Conservation (phyloP, 2,797 vertebrate species). For the Rallus crepitans region DNA sequence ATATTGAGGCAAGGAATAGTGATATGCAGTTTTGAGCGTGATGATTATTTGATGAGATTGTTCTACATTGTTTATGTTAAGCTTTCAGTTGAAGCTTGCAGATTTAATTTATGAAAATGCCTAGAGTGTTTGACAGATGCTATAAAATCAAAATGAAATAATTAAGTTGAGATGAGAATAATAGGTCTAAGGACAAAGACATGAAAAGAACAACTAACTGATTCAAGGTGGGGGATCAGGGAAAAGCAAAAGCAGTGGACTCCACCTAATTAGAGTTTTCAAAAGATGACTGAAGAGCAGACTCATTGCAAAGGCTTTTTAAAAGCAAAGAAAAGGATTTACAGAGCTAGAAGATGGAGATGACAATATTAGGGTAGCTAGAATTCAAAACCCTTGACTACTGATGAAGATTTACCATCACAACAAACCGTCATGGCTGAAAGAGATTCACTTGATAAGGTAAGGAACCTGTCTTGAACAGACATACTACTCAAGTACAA, state of each 20-base stretch:
- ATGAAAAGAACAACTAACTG: slow-evolving; percentile 46
- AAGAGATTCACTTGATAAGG: background rate
- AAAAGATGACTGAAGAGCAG: background rate
- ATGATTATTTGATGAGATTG: slow-evolving; percentile 42
- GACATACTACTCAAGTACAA: background rate
- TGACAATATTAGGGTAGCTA: background rate
- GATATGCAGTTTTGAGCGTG: background rate
- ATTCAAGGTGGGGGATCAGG: slow-evolving; percentile 1
- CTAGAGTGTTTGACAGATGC: slow-evolving; percentile 63
- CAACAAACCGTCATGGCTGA: background rate
- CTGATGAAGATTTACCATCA: background rate
- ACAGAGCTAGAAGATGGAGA: background rate
- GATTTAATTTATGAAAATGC: slow-evolving; percentile 69
- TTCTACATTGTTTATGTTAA: slow-evolving; percentile 33
- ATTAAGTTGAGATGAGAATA: slow-evolving; percentile 58
- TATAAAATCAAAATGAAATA: slow-evolving; percentile 67
- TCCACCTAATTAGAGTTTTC: background rate
- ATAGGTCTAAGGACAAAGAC: slow-evolving; percentile 46
- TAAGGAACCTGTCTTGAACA: background rate
- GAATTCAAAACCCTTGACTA: background rate
- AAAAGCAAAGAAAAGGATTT: background rate
- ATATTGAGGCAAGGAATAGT: background rate
- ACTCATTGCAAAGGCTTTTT: background rate
- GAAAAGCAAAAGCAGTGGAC: background rate
- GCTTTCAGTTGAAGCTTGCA: slow-evolving; percentile 26